phyloP scores from a whole-genome alignment of 2,888 invertebrate species.

The Machimus rusticus region DNA sequence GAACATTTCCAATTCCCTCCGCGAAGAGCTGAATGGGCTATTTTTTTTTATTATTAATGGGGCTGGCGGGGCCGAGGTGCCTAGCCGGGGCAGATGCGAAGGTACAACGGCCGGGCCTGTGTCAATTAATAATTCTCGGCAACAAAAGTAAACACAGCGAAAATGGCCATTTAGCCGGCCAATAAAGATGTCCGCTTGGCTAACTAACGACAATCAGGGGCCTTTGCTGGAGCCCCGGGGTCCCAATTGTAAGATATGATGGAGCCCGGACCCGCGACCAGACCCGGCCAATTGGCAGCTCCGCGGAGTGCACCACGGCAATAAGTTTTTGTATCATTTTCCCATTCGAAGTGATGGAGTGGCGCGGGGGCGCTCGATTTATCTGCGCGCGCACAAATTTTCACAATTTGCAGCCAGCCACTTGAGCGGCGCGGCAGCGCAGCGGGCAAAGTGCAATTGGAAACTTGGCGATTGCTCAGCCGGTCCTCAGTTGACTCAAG shows the following conservation, averaged over 20 bases:
- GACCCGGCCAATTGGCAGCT: not conserved
- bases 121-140: not conserved
- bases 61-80: not conserved
- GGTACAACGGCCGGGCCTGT: not conserved
- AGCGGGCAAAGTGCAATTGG: not conserved
- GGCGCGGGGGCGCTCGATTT: conserved; percentile 3
- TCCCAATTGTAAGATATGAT: conserved; percentile 2
- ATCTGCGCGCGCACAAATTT: conserved; percentile 21
- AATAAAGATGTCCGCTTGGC: not conserved
- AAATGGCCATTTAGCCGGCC: not conserved
- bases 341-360: not conserved
- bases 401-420: not conserved
- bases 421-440: not conserved
- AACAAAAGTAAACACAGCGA: not conserved
- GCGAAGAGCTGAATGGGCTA: not conserved
- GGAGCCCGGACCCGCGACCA: not conserved
- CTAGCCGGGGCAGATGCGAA: not conserved
- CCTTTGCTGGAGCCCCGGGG: not conserved
- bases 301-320: not conserved
- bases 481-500: not conserved
- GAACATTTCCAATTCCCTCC: not conserved
- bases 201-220: not conserved
- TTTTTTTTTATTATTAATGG: not conserved
- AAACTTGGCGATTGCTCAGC: not conserved
- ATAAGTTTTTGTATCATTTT: not conserved